A percentile compares a stretch with the other conserved stretches of the same genome.
These are phyloP conservation scores for Champsocephalus esox DNA, from an alignment of 2,797 vertebrate genomes.

Conservation along the genomic window DNA sequence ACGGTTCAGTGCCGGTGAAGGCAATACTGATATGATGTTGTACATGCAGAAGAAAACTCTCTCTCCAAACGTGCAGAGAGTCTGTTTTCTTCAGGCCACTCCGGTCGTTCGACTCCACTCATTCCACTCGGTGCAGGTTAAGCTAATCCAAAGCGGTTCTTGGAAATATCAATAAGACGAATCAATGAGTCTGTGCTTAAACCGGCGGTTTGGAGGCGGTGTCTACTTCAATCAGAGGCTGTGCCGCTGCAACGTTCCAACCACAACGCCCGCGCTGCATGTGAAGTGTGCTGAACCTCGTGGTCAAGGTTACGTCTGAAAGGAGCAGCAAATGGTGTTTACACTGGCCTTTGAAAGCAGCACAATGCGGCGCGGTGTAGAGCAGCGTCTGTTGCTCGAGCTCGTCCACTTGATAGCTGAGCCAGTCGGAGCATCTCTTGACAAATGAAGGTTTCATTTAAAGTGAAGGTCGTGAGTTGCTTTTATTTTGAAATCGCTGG, in stretches of 20 bases:
- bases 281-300: background rate
- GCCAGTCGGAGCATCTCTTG: slow-evolving; percentile 51
- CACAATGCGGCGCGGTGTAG: background rate
- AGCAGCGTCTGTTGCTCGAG: background rate
- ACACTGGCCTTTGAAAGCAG: slow-evolving; percentile 14
- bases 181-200: slow-evolving; percentile 23
- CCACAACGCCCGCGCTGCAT: background rate
- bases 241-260: slow-evolving; percentile 7
- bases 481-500: slow-evolving; percentile 61
- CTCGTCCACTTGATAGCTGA: slow-evolving; percentile 24
- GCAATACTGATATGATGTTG: too few species aligned
- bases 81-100: background rate
- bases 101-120: slow-evolving; percentile 4
- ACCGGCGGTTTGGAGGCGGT: background rate
- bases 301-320: slow-evolving; percentile 26
- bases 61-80: background rate
- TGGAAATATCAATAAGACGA: slow-evolving; percentile 17
- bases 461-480: slow-evolving; percentile 56
- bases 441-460: slow-evolving; percentile 61
- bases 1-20: too few species aligned
- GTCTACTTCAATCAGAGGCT: background rate
- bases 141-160: slow-evolving; percentile 26
- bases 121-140: slow-evolving; percentile 3
- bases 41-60: too few species aligned
- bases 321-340: slow-evolving; percentile 12